Base-by-base conservation (phyloP, 2,888 invertebrate species). In the Papilio demoleus region DNA sequence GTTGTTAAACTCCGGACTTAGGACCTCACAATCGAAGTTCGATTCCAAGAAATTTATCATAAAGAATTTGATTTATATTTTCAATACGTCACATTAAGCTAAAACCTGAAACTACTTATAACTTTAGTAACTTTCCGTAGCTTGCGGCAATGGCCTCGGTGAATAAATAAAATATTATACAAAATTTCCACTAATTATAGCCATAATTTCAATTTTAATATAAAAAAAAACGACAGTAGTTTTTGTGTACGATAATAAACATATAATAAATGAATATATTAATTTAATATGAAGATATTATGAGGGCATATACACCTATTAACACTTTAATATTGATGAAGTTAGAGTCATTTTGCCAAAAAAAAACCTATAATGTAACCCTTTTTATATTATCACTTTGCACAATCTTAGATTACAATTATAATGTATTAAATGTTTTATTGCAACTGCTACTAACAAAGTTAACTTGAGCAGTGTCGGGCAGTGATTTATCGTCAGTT, bases 1-100 rank as follows among this genome's bases (percentile, higher is more conserved):
- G 68, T 74, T 50, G 71, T 72, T 74, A 73, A 70, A 72, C 71
- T 72, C 64, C 9, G 24, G n/a, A 14, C 11, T 59, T 59, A 12
- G 4, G 38, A 36, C 14, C 27, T 31, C 14, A 53, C n/a, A n/a
- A 53, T 53, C 53, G n/a, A 3, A n/a, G 27, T 53, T 53, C n/a
- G n/a, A 27, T 31, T 27, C 8, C 27, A 8, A 53, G 9, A 14
- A 0, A 24, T 9, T 11, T 24, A 27, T 8, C 12, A 24, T 12
- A 4, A 47, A 22, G 6, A 31, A 4, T 31, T 31, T 31, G 47
- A 47, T 24, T 47, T 19, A 19, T 19, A 0, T 6, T 1, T 19
- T 19, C 9, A 8, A 40, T 22, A 22, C 12, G 24, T 14, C 24
- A 50, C 24, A 19, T 50, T 24, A 24, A 45, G 2, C 4, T 1